Base-by-base conservation (phyloP, 2,888 invertebrate species). In the Gisinianus flammeolus region DNA sequence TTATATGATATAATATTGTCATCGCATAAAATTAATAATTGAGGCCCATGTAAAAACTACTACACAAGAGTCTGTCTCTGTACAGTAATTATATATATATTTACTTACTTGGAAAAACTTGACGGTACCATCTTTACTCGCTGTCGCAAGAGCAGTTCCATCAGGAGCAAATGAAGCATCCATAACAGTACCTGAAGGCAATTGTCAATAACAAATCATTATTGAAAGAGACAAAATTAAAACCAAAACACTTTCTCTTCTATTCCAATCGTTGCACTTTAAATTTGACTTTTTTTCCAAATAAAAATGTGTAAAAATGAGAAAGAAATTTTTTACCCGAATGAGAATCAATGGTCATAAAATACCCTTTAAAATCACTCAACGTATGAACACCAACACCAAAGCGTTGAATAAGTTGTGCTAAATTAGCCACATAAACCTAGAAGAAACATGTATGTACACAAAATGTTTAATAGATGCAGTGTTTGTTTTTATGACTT, bases 161-260 rank as follows among this genome's bases (percentile, higher is more conserved):
- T 97, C 98, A 0, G 97, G 96, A 66, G 96, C 95, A 87, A 97
- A 93, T 52, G 94, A 92, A 16, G 95, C 95, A 88, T 95, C 94
- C 22, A 94, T 91, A 71, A 97, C 91, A 28, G 91, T 89, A 85
- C 91, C 88, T n/a, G n/a, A n/a, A n/a, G n/a, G n/a, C n/a, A n/a
- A n/a, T n/a, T n/a, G n/a, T n/a, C n/a, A n/a, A n/a, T n/a, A n/a
- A n/a, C n/a, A n/a, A n/a, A n/a, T n/a, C n/a, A n/a, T n/a, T n/a
- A n/a, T n/a, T n/a, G n/a, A n/a, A n/a, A n/a, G n/a, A n/a, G n/a
- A n/a, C n/a, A n/a, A n/a, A n/a, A n/a, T n/a, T n/a, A n/a, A n/a
- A n/a, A n/a, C n/a, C n/a, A n/a, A n/a, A n/a, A n/a, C n/a, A n/a
- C n/a, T n/a, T n/a, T n/a, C n/a, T n/a, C n/a, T n/a, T n/a, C n/a